Conservation (phyloP, 2,797 vertebrate species). For the Tenualosa ilisha region DNA sequence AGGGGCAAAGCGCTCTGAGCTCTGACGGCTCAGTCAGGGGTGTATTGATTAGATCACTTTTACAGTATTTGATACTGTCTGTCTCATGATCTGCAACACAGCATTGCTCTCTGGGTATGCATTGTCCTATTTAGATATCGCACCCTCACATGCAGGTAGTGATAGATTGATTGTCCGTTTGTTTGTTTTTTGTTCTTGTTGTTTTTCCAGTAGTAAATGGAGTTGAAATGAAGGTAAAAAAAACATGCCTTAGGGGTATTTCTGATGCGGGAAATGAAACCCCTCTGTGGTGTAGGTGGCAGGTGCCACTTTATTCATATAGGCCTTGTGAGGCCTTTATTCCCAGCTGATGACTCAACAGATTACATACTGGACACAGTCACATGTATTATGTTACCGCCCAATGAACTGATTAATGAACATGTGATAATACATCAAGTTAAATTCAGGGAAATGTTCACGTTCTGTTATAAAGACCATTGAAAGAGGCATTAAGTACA, state of each 20-base stretch:
- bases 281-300: neutral
- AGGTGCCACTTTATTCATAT: conserved; percentile 7
- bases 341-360: neutral
- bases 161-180: neutral
- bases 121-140: neutral
- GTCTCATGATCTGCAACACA: neutral
- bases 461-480: neutral
- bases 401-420: too few species aligned
- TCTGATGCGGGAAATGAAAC: neutral
- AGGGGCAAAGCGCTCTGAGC: conserved; percentile 49
- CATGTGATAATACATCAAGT: too few species aligned
- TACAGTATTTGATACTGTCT: conserved; percentile 20
- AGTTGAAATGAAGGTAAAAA: neutral
- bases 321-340: conserved; percentile 9
- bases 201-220: neutral
- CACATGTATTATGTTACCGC: neutral
- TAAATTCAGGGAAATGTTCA: too few species aligned
- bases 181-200: neutral
- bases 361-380: neutral
- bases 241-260: neutral
- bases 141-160: neutral
- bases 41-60: conserved; percentile 10
- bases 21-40: conserved; percentile 25
- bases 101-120: neutral
- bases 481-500: neutral